Evolutionary conservation across 1,140 invertebrate species (phyloP).

Genomic region (Lysiphlebus fabarum): DNA sequence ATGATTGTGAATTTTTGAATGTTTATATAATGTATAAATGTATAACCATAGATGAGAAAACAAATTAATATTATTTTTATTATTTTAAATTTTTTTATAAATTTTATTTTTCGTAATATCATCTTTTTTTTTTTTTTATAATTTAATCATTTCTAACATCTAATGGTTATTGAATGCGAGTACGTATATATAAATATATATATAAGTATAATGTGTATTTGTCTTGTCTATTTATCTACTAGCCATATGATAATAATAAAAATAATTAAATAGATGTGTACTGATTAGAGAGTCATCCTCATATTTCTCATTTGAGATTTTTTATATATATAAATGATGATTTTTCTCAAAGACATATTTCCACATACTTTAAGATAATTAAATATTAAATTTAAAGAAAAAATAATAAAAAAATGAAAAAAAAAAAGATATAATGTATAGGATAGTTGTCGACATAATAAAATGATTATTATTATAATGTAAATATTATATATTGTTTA

Average conservation of each 20-base stretch:
- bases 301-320: no score
- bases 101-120: constrained; percentile 13
- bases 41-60: neutral
- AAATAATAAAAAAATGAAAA: no score
- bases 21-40: neutral
- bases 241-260: no score
- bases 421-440: constrained; percentile 5
- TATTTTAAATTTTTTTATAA: constrained; percentile 10
- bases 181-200: no score
- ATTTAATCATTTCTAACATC: constrained; percentile 18
- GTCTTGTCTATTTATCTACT: constrained; percentile 45
- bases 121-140: no score
- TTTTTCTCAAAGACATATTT: no score
- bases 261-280: constrained; percentile 10
- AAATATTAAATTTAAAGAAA: neutral
- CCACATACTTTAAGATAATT: neutral
- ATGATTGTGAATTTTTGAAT: constrained; percentile 1
- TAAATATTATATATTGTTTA: constrained; percentile 8
- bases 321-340: no score
- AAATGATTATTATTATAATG: constrained; percentile 6
- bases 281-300: neutral
- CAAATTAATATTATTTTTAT: constrained; percentile 8
- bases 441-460: neutral
- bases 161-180: constrained; percentile 14
- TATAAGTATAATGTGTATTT: no score